Conservation (phyloP, 2,113 vertebrate genomes). For the Chaetura pelagica region DNA sequence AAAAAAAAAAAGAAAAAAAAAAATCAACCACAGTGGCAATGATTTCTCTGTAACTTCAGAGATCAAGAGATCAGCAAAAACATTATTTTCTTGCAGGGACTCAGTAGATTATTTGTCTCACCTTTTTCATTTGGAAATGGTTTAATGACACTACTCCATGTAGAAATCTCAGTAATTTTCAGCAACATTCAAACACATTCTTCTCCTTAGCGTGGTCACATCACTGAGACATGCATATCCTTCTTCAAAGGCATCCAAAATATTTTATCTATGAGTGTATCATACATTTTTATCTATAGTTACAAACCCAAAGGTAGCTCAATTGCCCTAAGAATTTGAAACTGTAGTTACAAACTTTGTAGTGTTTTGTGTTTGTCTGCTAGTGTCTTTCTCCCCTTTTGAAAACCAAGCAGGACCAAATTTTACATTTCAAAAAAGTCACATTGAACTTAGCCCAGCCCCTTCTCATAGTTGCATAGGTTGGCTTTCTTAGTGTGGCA, state of each 20-base stretch:
- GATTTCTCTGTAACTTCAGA: background rate
- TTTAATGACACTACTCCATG: background rate
- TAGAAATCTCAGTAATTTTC: background rate
- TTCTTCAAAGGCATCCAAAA: background rate
- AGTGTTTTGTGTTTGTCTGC: background rate
- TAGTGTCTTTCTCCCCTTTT: background rate
- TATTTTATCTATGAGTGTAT: background rate
- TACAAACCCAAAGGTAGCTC: background rate
- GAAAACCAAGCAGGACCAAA: background rate
- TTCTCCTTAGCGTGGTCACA: background rate
- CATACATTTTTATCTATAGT: background rate
- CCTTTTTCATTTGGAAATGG: background rate
- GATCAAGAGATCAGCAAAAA: background rate
- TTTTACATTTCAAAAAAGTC: background rate
- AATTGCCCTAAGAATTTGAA: background rate
- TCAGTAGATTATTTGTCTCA: background rate
- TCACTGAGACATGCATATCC: background rate
- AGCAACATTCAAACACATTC: background rate
- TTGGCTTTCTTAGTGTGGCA: slow-evolving; percentile 55
- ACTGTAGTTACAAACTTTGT: background rate
- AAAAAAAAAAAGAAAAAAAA: background rate
- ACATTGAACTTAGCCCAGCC: background rate
- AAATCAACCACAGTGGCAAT: background rate
- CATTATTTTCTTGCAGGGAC: background rate
- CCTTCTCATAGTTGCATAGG: background rate